A percentile compares a stretch with the other conserved stretches of the same genome.
Evolutionary conservation across 1,140 invertebrate genomes (phyloP).

Genomic region (Drosophila gunungcola): DNA sequence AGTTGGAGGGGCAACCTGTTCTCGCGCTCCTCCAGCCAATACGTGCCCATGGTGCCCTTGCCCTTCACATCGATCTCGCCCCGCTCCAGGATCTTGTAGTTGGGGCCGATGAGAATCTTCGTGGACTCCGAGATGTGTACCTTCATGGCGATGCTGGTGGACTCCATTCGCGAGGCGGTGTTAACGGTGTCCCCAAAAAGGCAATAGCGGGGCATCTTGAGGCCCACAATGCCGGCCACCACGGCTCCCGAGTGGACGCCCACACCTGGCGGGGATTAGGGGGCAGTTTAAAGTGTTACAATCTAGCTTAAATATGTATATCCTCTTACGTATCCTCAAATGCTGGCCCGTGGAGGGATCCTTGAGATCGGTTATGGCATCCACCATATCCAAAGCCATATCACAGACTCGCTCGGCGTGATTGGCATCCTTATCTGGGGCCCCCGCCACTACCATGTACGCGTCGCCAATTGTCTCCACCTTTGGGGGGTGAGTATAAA

Average conservation of each 20-base stretch:
- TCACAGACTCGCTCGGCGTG: slow-evolving; percentile 97
- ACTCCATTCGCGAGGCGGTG: slow-evolving; percentile 96
- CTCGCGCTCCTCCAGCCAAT: slow-evolving; percentile 92
- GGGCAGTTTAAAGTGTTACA: too few relatives aligned
- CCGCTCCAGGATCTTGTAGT: slow-evolving; percentile 92
- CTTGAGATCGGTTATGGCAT: slow-evolving; percentile 94
- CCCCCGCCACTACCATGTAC: slow-evolving; percentile 98
- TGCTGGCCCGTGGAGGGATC: slow-evolving; percentile 96
- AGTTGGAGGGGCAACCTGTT: slow-evolving; percentile 86
- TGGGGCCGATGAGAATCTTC: slow-evolving; percentile 89
- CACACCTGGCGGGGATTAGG: slow-evolving; percentile 85
- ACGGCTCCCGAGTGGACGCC: slow-evolving; percentile 96
- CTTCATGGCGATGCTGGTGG: slow-evolving; percentile 95
- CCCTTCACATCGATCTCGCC: slow-evolving; percentile 94
- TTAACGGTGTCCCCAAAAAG: slow-evolving; percentile 97
- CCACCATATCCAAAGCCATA: slow-evolving; percentile 98
- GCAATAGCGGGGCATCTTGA: slow-evolving; percentile 95
- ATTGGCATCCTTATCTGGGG: slow-evolving; percentile 94
- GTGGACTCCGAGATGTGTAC: slow-evolving; percentile 97
- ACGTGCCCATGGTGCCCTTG: slow-evolving; percentile 96
- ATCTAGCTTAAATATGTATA: neutral
- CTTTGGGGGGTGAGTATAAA: neutral
- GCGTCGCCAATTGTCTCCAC: slow-evolving; percentile 98
- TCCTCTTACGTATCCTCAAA: slow-evolving; percentile 90
- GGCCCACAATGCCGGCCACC: slow-evolving; percentile 96